Conservation (phyloP, 2,888 invertebrate species). For the Dendrolimus houi region DNA sequence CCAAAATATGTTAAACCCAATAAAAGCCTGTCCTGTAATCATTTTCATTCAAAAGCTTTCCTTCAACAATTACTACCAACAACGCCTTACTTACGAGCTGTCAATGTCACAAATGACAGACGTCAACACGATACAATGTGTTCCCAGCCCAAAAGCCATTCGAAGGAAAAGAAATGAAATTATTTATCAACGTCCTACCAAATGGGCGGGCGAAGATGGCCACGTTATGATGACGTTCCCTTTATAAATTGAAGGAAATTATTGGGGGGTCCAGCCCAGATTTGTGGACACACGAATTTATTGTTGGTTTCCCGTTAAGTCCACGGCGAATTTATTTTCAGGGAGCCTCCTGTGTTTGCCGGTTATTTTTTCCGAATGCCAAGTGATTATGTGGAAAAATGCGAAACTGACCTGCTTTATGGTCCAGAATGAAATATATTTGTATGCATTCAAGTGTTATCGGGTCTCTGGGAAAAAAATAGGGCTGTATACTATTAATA, state of each 20-base stretch:
- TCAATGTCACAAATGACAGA: too few species aligned
- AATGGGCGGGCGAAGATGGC: conserved; percentile 35
- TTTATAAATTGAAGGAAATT: conserved; percentile 44
- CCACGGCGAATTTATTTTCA: conserved; percentile 4
- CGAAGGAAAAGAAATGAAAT: conserved; percentile 51
- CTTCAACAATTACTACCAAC: not conserved
- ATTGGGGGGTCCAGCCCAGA: conserved; percentile 33
- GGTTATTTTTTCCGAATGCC: not conserved
- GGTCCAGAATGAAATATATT: not conserved
- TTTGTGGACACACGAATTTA: conserved; percentile 22
- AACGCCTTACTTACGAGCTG: not conserved
- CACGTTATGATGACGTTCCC: conserved; percentile 34
- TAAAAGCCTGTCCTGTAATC: too few species aligned
- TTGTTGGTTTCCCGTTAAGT: conserved; percentile 15
- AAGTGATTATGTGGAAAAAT: not conserved
- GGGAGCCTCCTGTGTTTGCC: not conserved
- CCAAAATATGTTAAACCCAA: too few species aligned
- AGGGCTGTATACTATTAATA: too few species aligned
- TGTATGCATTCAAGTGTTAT: not conserved
- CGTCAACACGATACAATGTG: conserved; percentile 8
- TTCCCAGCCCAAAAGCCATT: conserved; percentile 17
- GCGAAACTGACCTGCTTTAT: not conserved
- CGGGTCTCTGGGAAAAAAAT: not conserved
- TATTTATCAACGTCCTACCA: conserved; percentile 55
- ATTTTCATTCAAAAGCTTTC: not conserved